These are phyloP conservation scores for Prionace glauca DNA, from an alignment of 2,797 vertebrate species.

Conservation along the genomic window DNA sequence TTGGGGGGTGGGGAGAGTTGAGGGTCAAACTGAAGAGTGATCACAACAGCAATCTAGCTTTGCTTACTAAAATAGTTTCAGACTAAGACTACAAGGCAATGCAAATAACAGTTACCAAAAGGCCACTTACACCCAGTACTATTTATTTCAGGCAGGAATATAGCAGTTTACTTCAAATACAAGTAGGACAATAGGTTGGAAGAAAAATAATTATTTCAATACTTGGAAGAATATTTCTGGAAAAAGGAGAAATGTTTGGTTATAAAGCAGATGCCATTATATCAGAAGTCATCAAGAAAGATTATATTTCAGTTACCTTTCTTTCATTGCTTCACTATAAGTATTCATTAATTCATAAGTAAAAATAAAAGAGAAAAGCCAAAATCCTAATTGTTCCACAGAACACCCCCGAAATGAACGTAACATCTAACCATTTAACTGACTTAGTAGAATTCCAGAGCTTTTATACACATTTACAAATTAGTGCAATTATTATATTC, in stretches of 20 bases:
- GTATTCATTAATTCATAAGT: background rate
- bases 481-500: conserved; percentile 16
- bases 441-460: background rate
- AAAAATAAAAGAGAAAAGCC: background rate
- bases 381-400: background rate
- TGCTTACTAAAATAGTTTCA: background rate
- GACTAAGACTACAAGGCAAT: background rate
- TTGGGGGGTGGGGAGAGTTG: background rate
- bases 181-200: background rate
- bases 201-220: background rate
- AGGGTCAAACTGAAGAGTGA: no score
- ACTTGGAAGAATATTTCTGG: background rate
- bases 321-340: background rate
- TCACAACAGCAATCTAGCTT: background rate
- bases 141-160: background rate
- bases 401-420: background rate
- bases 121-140: background rate
- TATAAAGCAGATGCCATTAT: background rate
- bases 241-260: background rate
- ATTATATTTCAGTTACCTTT: background rate
- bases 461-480: background rate
- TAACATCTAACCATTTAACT: background rate
- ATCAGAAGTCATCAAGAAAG: background rate
- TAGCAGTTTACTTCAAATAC: background rate
- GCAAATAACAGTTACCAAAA: background rate